These are phyloP conservation scores for Strigamia crassipes DNA, from an alignment of 2,888 invertebrate species.

Conservation along the genomic window DNA sequence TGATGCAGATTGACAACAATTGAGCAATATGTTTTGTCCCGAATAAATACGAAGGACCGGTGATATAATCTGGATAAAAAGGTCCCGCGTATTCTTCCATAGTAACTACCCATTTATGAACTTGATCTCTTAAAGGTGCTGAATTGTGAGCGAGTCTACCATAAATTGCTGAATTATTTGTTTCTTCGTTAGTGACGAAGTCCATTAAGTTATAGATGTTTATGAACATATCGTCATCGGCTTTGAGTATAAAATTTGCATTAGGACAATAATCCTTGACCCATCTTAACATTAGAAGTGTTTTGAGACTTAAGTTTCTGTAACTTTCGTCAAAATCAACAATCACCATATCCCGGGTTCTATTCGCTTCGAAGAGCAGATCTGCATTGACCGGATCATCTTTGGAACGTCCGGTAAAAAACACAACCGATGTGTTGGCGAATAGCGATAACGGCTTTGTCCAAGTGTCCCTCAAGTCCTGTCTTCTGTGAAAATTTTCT, in stretches of 20 bases:
- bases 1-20: no score
- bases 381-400: no score
- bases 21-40: no score
- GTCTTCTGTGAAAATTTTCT: conserved; percentile 69
- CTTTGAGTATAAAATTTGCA: conserved; percentile 77
- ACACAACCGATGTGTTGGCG: background rate
- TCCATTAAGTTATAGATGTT: no score
- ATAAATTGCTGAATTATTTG: background rate
- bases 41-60: no score
- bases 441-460: background rate
- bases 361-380: no score
- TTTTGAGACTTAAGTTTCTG: background rate
- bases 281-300: background rate
- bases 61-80: no score
- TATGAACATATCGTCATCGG: conserved; percentile 88
- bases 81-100: background rate
- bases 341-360: no score
- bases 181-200: background rate
- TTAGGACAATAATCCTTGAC: conserved; percentile 65
- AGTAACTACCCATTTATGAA: background rate
- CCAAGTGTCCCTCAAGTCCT: no score
- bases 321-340: no score
- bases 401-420: no score
- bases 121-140: background rate
- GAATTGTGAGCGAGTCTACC: background rate